Conservation (phyloP, 2,113 vertebrate genomes). For the Oreochromis spilurus region DNA sequence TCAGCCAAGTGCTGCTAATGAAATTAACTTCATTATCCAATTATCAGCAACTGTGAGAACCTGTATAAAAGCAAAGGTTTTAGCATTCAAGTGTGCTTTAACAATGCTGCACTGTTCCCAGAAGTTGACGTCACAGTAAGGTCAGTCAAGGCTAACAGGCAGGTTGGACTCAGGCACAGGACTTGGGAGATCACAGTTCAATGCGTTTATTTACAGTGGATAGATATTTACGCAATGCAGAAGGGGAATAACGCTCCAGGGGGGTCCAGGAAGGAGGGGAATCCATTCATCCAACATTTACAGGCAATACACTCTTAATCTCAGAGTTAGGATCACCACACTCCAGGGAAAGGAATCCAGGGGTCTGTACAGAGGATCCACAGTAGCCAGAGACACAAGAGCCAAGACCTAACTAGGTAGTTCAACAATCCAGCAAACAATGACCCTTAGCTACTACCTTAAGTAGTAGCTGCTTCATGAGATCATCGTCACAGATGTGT, state of each 20-base stretch:
- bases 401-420: background rate
- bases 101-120: background rate
- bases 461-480: background rate
- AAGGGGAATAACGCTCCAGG: background rate
- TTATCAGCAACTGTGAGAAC: background rate
- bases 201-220: background rate
- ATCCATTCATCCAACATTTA: background rate
- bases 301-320: background rate
- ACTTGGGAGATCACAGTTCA: background rate
- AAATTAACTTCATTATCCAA: background rate
- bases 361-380: background rate
- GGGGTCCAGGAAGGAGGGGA: background rate
- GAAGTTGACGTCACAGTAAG: accelerated
- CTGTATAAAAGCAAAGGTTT: background rate
- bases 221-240: background rate
- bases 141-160: background rate
- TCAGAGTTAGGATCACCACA: background rate
- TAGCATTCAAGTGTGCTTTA: background rate
- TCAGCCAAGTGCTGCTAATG: background rate
- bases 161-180: background rate
- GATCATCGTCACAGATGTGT: background rate
- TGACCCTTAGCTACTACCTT: background rate
- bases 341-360: background rate
- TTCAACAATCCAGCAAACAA: background rate
- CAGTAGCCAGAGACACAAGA: background rate